Percentiles rank a stretch among this genome's conserved stretches.
Conservation (phyloP, 2,113 vertebrate genomes). For the Muscicapa adusta region DNA sequence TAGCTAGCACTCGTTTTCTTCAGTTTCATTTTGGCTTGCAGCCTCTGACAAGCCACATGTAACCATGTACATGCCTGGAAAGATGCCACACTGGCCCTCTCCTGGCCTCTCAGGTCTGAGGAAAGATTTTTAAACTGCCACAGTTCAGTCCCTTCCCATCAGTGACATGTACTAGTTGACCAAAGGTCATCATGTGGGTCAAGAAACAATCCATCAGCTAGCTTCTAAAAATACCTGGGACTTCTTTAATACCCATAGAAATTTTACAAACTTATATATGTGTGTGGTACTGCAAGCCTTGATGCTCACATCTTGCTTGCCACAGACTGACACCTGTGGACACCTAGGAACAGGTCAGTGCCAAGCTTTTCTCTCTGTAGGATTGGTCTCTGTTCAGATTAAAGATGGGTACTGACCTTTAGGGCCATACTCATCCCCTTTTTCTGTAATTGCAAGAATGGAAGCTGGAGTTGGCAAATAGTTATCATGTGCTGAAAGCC, state of each 20-base stretch:
- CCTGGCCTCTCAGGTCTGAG: conserved; percentile 4
- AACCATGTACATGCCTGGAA: background rate
- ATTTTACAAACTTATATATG: background rate
- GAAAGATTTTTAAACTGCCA: background rate
- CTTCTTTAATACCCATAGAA: background rate
- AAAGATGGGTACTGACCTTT: background rate
- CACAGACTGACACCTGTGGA: background rate
- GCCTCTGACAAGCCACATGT: background rate
- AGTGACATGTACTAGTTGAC: background rate
- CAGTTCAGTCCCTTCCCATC: background rate
- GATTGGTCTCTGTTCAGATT: background rate
- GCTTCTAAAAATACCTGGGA: background rate
- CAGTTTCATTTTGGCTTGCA: background rate
- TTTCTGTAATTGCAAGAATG: background rate
- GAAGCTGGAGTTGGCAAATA: background rate
- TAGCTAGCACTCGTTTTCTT: background rate
- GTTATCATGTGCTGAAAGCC: background rate
- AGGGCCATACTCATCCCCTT: background rate
- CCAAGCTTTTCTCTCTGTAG: background rate
- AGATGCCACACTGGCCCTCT: background rate
- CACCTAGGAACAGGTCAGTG: background rate
- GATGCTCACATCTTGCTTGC: background rate
- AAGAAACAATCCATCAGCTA: background rate
- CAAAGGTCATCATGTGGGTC: background rate
- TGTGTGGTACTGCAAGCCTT: background rate